Conservation (phyloP, 1,140 invertebrate genomes). For the Magallana angulata region DNA sequence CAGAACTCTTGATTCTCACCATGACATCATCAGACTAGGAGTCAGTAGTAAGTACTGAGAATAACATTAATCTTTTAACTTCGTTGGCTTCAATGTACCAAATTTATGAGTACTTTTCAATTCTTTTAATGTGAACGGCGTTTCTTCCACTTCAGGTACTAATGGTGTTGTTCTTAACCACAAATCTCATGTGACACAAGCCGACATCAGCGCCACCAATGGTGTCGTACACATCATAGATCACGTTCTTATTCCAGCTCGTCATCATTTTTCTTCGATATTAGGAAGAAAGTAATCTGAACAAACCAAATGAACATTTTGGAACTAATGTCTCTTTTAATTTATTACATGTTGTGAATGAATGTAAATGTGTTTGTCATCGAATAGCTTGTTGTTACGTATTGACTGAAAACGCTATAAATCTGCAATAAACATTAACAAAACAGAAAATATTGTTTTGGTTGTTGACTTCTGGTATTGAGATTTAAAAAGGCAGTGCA, state of each 20-base stretch:
- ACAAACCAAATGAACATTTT: background rate
- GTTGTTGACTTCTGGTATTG: too few species aligned
- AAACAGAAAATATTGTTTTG: too few species aligned
- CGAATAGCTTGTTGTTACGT: too few species aligned
- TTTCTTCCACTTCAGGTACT: slow-evolving; percentile 16
- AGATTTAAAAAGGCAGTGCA: too few species aligned
- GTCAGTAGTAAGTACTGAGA: background rate
- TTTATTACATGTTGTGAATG: background rate
- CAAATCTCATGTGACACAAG: slow-evolving; percentile 88
- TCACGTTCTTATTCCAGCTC: slow-evolving; percentile 88
- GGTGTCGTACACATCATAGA: slow-evolving; percentile 91
- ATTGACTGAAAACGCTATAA: too few species aligned
- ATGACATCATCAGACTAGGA: slow-evolving; percentile 43
- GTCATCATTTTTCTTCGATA: background rate
- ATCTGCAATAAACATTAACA: too few species aligned
- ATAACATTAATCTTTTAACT: background rate
- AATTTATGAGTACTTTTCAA: background rate
- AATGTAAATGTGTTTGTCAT: too few species aligned
- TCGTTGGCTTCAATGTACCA: background rate
- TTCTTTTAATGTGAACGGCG: too few species aligned
- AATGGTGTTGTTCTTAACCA: slow-evolving; percentile 76
- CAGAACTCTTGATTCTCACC: slow-evolving; percentile 48
- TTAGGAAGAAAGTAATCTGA: slow-evolving; percentile 48
- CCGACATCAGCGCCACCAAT: slow-evolving; percentile 89
- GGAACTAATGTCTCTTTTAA: background rate